A percentile compares a stretch with the other conserved stretches of the same genome.
These are phyloP conservation scores for Chaunax sp. DNA, from an alignment of 2,797 vertebrate genomes.

Conservation along the genomic window DNA sequence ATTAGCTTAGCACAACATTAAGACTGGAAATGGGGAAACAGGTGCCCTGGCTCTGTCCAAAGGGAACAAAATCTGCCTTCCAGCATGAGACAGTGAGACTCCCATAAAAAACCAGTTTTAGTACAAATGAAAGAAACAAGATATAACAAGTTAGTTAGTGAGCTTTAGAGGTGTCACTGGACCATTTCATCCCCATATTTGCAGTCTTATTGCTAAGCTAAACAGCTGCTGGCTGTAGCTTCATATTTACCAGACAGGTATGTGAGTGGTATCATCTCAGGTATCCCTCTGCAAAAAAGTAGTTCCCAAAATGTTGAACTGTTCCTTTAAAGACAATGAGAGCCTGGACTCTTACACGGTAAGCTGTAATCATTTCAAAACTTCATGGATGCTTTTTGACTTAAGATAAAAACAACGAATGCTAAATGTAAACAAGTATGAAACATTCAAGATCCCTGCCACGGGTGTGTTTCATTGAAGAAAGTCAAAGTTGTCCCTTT, in stretches of 20 bases:
- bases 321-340: neutral
- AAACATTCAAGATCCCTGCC: too few relatives aligned
- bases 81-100: neutral
- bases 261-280: neutral
- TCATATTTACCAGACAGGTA: slow-evolving; percentile 3
- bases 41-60: neutral
- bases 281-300: neutral
- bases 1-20: slow-evolving; percentile 14
- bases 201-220: neutral
- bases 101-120: neutral
- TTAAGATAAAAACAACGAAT: too few relatives aligned
- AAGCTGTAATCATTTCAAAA: neutral
- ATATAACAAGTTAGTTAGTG: neutral
- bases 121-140: neutral
- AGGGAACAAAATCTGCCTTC: neutral
- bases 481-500: too few relatives aligned
- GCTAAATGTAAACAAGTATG: too few relatives aligned
- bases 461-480: too few relatives aligned
- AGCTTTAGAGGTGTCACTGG: neutral
- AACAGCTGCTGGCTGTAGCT: neutral
- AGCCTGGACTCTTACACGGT: neutral
- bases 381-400: too few relatives aligned
- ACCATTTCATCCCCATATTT: neutral
- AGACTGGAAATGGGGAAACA: slow-evolving; percentile 1
- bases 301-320: neutral